Base-by-base conservation (phyloP, 1,140 invertebrate genomes). In the Drosophila punjabiensis region DNA sequence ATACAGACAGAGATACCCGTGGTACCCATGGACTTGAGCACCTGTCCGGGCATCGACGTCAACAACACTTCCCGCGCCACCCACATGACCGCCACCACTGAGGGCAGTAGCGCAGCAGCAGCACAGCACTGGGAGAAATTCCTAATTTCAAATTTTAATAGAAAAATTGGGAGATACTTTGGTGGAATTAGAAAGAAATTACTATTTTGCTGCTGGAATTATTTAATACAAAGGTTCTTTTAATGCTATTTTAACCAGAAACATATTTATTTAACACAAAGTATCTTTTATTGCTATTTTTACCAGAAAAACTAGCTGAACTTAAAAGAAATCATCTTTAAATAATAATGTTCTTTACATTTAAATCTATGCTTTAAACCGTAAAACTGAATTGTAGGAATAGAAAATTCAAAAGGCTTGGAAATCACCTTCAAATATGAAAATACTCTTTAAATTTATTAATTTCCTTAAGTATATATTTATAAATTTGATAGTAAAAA, bases 1-100 rank as follows among this genome's bases (percentile, higher is more conserved):
- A 68, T 28, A 24, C 35, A 67, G 67, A 53, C 35, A 67, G 67
- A 70, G 71, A 75, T 62, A 75, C 68, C 53, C 24, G 16, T 35
- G 64, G 16, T 39, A 52, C 66, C 68, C 55, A 75, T 75, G 71
- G 71, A 75, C 71, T 75, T 79, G 76, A 79, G 76, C 76, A 79
- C 76, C 76, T 79, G 76, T 78, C 59, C 71, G 58, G 53, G 62
- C 43, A 45, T 56, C 74, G 75, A 77, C 64, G 74, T 77, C 56
- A 77, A 77, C 55, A 61, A 33, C 50, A 60, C 63, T 77, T 70
- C 65, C 76, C 75, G 76, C 76, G 65, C 65, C 76, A 79, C 76
- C 76, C 75, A 79, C 76, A 79, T 79, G 76, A 79, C 76, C 65
- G 67, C 52, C 41, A 58, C 73, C 30, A 41, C 43, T 39, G 30